Evolutionary conservation across 2,888 invertebrate species (phyloP).

Genomic region (Acleris sparsana): DNA sequence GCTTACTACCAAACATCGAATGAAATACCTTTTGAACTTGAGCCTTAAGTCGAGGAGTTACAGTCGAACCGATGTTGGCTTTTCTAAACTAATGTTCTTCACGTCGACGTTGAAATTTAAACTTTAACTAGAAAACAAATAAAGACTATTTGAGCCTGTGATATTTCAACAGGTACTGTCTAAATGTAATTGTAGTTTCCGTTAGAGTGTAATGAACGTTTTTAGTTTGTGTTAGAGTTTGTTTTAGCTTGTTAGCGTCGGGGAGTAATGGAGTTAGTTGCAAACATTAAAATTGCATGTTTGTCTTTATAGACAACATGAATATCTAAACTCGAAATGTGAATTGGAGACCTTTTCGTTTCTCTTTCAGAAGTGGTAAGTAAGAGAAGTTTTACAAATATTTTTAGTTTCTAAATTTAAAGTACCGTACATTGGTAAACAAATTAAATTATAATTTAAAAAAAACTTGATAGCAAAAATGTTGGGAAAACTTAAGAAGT

Average conservation of each 20-base stretch:
- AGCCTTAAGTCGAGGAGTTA: neutral
- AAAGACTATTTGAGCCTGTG: neutral
- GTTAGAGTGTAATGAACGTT: conserved; percentile 1
- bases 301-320: neutral
- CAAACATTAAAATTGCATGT: conserved; percentile 6
- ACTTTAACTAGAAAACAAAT: too few species aligned
- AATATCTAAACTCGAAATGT: too few species aligned
- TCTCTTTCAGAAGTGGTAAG: too few species aligned
- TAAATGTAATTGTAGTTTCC: conserved; percentile 8
- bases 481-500: too few species aligned
- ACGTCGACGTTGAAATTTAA: conserved; percentile 1
- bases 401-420: too few species aligned
- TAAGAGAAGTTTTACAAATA: too few species aligned
- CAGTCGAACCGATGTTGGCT: neutral
- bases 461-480: too few species aligned
- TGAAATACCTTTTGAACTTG: neutral
- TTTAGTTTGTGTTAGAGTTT: neutral
- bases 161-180: conserved; percentile 9
- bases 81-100: neutral
- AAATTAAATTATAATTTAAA: too few species aligned
- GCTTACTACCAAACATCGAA: conserved; percentile 1
- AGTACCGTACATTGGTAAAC: too few species aligned
- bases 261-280: neutral
- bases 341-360: too few species aligned
- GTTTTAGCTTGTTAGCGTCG: neutral